Base-by-base conservation (phyloP, 1,140 invertebrate species). In the Carposina sasakii region DNA sequence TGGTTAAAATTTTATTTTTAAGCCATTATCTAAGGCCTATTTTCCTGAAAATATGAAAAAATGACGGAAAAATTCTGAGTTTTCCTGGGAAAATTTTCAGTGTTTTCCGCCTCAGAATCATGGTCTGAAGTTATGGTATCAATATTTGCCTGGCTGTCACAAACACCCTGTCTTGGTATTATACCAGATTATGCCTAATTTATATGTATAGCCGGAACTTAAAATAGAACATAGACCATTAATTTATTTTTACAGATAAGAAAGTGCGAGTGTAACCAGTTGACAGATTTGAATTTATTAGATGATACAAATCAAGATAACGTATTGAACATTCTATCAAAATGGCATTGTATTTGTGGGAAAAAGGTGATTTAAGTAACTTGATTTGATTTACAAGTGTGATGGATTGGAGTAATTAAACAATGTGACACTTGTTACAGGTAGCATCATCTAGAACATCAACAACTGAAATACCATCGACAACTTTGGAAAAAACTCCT, bases 241-340 rank as follows among this genome's bases (percentile, higher is more conserved):
- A 26, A 15, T 34, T 34, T 34, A 34, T 20, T 28, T 26, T 61
- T 68, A 33, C 56, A 83, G 79, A 66, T 81, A 15, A 75, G 74
- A 56, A 81, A 77, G 63, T 84, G 81, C 50, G 77, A 84, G 69
- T 84, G 81, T 42, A 79, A 81, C 57, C 69, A 63, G 34, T 46
- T 79, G 3, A 77, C 63, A 8, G 74, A 84, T 60, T 62, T 82
- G 15, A 62, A 71, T 55, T 56, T 77, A 46, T 52, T 81, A 16
- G 78, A 81, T 42, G 81, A 84, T 55, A 61, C 67, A 5, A 75
- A 49, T 26, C 81, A 81, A 71, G 81, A 82, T 40, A 77, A 81
- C 57, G 71, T 84, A 20, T 51, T 81, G 22, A 70, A 78, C 44
- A 76, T 79, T 42, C 54, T 84, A 12, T 71, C 75, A 1, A 79